Percentiles rank a stretch among this genome's conserved stretches.
phyloP scores from a whole-genome alignment of 2,888 invertebrate species.

The Andrena hattorfiana region DNA sequence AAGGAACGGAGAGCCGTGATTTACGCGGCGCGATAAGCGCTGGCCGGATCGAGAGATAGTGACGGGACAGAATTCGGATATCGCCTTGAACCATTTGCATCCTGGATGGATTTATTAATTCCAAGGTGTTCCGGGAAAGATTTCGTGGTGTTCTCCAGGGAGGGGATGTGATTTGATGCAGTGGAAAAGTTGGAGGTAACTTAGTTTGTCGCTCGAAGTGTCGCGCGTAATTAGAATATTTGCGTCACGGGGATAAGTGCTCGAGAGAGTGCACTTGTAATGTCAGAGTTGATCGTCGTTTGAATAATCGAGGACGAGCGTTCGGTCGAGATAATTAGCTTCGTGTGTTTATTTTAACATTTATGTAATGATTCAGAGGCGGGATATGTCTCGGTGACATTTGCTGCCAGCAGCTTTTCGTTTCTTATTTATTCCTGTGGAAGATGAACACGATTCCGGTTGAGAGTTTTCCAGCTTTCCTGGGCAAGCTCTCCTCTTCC shows the following conservation, averaged over 20 bases:
- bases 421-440: too few relatives aligned
- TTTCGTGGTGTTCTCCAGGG: background rate
- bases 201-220: background rate
- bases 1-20: constrained; percentile 33
- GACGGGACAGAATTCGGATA: constrained; percentile 35
- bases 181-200: too few relatives aligned
- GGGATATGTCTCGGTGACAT: background rate
- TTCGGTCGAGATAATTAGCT: background rate
- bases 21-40: constrained; percentile 52
- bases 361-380: background rate
- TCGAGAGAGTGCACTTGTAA: background rate
- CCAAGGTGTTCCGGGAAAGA: background rate
- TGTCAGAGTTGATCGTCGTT: background rate
- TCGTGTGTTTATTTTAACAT: background rate
- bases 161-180: background rate
- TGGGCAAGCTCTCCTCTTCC: too few relatives aligned
- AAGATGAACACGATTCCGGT: too few relatives aligned
- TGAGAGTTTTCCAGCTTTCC: too few relatives aligned
- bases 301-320: background rate
- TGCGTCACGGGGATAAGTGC: background rate
- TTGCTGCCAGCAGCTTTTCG: background rate
- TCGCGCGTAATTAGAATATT: background rate
- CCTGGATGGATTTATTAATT: background rate
- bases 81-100: constrained; percentile 5
- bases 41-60: constrained; percentile 56